Evolutionary conservation across 2,888 invertebrate genomes (phyloP).

Genomic region (Cerastis rubricosa): DNA sequence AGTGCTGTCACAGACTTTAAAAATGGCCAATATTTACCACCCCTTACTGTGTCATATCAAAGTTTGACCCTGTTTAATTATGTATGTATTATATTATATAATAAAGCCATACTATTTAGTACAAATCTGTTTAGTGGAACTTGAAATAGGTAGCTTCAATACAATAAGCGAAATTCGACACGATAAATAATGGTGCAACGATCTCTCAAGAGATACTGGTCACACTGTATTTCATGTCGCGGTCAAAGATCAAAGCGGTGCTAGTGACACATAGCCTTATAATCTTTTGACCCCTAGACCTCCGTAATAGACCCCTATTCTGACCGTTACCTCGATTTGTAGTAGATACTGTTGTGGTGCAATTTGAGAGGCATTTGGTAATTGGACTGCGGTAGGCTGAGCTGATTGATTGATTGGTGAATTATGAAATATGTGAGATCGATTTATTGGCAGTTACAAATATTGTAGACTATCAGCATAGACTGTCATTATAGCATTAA

Average conservation of each 20-base stretch:
- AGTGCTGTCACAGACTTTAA: not conserved
- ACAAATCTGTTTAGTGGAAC: not conserved
- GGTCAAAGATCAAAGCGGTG: conserved; percentile 39
- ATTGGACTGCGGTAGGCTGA: not conserved
- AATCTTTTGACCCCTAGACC: conserved; percentile 13
- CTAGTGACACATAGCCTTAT: conserved; percentile 20
- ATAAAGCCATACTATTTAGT: not conserved
- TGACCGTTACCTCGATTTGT: not conserved
- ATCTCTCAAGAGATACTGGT: conserved; percentile 5
- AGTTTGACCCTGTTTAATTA: not conserved
- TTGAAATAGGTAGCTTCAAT: not conserved
- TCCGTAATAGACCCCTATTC: conserved; percentile 13
- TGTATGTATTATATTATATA: no score
- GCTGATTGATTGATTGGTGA: not conserved
- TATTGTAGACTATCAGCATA: no score
- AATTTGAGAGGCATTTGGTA: not conserved
- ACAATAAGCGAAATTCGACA: conserved; percentile 4
- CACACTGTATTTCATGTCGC: conserved; percentile 14
- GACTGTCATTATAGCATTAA: no score
- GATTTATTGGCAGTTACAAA: not conserved
- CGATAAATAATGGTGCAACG: conserved; percentile 5
- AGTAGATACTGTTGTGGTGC: not conserved
- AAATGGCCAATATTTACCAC: not conserved
- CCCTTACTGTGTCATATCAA: not conserved
- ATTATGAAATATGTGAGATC: not conserved